Conservation (phyloP, 2,888 invertebrate genomes). For the Aspidiotus rigidus region DNA sequence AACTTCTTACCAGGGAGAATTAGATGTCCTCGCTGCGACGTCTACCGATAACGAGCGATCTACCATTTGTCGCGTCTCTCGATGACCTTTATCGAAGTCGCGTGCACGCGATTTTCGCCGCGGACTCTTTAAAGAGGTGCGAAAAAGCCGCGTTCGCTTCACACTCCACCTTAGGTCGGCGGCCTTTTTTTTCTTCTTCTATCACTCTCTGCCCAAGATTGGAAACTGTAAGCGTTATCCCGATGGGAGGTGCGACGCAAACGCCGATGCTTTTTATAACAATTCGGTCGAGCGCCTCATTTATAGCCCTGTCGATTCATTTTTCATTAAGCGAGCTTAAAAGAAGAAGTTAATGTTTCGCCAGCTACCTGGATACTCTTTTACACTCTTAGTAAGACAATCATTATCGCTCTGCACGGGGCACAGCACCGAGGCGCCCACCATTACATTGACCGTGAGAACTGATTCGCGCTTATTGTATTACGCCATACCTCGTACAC, state of each 20-base stretch:
- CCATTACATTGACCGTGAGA: conserved; percentile 33
- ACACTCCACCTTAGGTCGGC: too few relatives aligned
- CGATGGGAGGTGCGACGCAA: not conserved
- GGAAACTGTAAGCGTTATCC: not conserved
- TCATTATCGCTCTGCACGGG: conserved; percentile 33
- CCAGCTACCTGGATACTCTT: conserved; percentile 33
- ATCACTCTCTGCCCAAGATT: too few relatives aligned
- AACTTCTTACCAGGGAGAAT: conserved; percentile 27
- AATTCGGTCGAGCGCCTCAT: not conserved
- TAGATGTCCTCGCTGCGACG: conserved; percentile 13
- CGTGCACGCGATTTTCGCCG: too few relatives aligned
- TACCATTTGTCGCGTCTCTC: too few relatives aligned
- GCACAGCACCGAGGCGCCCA: conserved; percentile 33
- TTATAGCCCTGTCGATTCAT: conserved; percentile 12
- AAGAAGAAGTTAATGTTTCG: conserved; percentile 31
- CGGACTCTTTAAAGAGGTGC: too few relatives aligned
- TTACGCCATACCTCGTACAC: conserved; percentile 6
- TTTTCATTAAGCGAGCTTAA: conserved; percentile 29
- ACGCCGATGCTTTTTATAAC: not conserved
- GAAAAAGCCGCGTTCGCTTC: too few relatives aligned
- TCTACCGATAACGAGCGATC: not conserved
- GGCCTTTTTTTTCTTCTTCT: too few relatives aligned
- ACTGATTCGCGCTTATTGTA: conserved; percentile 32
- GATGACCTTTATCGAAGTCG: too few relatives aligned
- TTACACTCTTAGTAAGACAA: conserved; percentile 20